Base-by-base conservation (phyloP, 2,113 vertebrate species). In the Terrapene triunguis region DNA sequence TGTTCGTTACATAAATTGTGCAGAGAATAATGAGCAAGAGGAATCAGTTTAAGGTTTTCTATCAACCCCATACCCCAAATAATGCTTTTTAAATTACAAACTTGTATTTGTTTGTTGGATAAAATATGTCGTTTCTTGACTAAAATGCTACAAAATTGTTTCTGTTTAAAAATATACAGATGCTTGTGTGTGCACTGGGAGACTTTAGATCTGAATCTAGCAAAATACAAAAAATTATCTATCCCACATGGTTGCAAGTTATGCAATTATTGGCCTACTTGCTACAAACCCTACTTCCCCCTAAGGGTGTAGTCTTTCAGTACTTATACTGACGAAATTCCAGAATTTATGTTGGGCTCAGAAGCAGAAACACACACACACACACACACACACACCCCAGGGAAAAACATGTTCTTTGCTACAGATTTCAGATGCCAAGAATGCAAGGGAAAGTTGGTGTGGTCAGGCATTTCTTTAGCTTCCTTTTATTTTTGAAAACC, bases 21-120 rank as follows among this genome's bases (percentile, higher is more conserved):
- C 42, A 54, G 11, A 65, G 42, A 85, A 44, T 44, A 35, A 27
- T 79, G 10, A 53, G 29, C 14, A 89, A 59, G 88, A 35, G 10
- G 42, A 82, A 1, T 0, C 0, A 42, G 2, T 50, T 85, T 48
- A 47, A 57, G 38, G 51, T 87, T 84, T 57, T 81, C 80, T 53
- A 13, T n/a, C 32, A 81, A 24, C 6, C 32, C 12, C 38, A 25
- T 21, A 19, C 27, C 3, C 55, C 50, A 65, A 82, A 54, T 42
- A 82, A 55, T 10, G 2, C 2, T 80, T 93, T 90, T 62, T 32
- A 81, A 35, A 51, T n/a, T 7, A 51, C 74, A 21, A 48, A 47
- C 8, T 25, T 78, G 16, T 38, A 82, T 59, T 89, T 8, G 5
- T 76, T 84, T 42, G 21, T 88, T 74, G 38, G 27, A 11, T 0